Evolutionary conservation across 1,140 invertebrate genomes (phyloP).

Genomic region (Nixonia krombeini): DNA sequence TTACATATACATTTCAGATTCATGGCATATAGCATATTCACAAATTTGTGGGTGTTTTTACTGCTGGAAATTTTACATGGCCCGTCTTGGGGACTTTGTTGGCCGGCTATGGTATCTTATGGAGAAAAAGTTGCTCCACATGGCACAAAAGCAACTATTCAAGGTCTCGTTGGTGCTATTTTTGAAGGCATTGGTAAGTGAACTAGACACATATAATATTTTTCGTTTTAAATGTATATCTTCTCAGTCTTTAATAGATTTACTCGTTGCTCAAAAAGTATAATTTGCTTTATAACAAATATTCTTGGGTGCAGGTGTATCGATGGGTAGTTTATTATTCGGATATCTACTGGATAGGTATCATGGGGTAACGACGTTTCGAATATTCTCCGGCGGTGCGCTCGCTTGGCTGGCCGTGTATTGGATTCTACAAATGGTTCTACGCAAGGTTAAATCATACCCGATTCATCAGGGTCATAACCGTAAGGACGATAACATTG

Average conservation of each 20-base stretch:
- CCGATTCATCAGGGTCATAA: conserved; percentile 61
- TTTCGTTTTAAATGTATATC: too few relatives aligned
- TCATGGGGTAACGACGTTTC: conserved; percentile 78
- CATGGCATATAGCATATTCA: conserved; percentile 85
- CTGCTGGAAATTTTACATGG: conserved; percentile 90
- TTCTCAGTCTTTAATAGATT: too few relatives aligned
- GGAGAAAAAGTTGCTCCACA: conserved; percentile 87
- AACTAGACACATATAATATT: too few relatives aligned
- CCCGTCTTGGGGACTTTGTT: conserved; percentile 90
- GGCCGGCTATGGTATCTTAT: conserved; percentile 91
- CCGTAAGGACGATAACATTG: conserved; percentile 61
- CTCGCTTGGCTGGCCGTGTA: conserved; percentile 77
- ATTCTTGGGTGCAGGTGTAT: too few relatives aligned
- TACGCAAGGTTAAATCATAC: conserved; percentile 63
- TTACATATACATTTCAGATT: conserved; percentile 75
- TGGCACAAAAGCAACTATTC: conserved; percentile 87
- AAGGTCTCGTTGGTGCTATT: conserved; percentile 86
- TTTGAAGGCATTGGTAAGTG: conserved; percentile 85
- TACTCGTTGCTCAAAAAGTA: too few relatives aligned
- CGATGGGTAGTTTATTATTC: conserved; percentile 82
- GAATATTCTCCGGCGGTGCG: conserved; percentile 79
- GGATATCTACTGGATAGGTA: conserved; percentile 77
- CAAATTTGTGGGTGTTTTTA: conserved; percentile 86
- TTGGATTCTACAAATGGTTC: conserved; percentile 72
- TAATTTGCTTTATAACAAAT: too few relatives aligned